Conservation (phyloP, 2,888 invertebrate species). For the Pomacea canaliculata region DNA sequence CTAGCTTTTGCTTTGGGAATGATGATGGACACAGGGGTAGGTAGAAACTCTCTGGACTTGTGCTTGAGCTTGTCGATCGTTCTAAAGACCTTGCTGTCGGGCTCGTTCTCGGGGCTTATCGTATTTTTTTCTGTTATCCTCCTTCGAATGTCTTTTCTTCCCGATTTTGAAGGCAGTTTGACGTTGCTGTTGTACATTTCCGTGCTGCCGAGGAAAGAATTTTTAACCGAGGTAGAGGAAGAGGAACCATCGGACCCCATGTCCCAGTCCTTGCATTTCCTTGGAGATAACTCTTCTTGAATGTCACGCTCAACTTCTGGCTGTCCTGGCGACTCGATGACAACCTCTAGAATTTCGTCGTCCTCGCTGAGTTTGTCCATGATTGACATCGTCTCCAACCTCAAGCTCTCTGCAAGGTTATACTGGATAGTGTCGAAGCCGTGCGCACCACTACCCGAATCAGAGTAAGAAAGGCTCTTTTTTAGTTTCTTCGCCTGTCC, state of each 20-base stretch:
- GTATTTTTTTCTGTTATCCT: background rate
- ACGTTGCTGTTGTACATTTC: background rate
- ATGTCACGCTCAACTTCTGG: background rate
- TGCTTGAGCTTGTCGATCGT: constrained; percentile 19
- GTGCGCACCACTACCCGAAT: background rate
- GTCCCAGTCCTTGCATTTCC: background rate
- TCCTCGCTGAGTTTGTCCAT: constrained; percentile 24
- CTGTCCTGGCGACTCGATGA: constrained; percentile 14
- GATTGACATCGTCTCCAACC: constrained; percentile 18
- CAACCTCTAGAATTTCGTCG: constrained; percentile 23
- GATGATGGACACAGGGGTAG: constrained; percentile 1
- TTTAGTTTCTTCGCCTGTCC: background rate
- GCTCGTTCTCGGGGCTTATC: background rate
- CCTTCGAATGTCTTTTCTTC: background rate
- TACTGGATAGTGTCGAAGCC: background rate
- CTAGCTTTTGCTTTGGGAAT: constrained; percentile 17
- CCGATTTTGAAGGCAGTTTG: background rate
- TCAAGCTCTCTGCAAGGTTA: background rate
- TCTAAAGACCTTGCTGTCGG: constrained; percentile 8
- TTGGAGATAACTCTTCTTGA: background rate
- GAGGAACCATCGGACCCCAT: background rate
- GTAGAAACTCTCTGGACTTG: background rate
- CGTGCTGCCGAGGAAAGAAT: background rate
- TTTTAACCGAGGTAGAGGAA: background rate
- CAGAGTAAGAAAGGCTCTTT: background rate